These are phyloP conservation scores for Trachops cirrhosus DNA, from an alignment of 2,797 vertebrate species.

Conservation along the genomic window DNA sequence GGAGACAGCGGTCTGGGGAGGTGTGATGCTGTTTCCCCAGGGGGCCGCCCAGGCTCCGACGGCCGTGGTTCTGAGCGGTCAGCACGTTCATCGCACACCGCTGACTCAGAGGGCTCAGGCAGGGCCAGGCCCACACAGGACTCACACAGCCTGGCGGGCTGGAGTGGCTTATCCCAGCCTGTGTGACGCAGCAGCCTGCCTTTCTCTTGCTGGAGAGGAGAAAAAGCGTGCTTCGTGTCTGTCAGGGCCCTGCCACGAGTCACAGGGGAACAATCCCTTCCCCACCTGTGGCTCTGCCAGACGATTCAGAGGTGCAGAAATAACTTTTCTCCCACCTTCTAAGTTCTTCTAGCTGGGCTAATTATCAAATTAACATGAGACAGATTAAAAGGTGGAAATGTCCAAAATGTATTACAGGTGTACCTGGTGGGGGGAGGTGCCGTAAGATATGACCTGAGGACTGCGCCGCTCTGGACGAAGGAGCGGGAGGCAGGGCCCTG, in stretches of 20 bases:
- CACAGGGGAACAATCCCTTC: not conserved
- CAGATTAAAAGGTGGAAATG: not conserved
- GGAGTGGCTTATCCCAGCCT: not conserved
- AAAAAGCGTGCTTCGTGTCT: not conserved
- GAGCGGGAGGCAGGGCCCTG: not conserved
- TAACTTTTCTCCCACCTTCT: not conserved
- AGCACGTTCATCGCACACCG: too few relatives aligned
- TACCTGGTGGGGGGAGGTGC: not conserved
- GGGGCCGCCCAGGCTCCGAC: rapidly evolving
- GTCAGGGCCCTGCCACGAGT: not conserved
- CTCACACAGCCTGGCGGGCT: not conserved
- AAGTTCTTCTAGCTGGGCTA: not conserved
- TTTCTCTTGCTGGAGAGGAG: not conserved
- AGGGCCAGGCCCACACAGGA: not conserved
- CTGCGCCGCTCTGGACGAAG: not conserved
- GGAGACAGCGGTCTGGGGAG: not conserved
- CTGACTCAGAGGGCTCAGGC: not conserved
- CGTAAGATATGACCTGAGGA: not conserved
- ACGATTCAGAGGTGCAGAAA: not conserved
- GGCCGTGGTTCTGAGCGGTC: not conserved
- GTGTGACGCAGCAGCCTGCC: not conserved
- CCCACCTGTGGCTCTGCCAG: not conserved
- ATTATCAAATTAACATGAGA: not conserved
- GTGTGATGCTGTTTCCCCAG: not conserved
- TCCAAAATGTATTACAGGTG: not conserved